Percentiles rank a stretch among this genome's conserved stretches.
These are phyloP conservation scores for Colistium nudipinnis DNA, from an alignment of 2,113 vertebrate species.

Conservation along the genomic window DNA sequence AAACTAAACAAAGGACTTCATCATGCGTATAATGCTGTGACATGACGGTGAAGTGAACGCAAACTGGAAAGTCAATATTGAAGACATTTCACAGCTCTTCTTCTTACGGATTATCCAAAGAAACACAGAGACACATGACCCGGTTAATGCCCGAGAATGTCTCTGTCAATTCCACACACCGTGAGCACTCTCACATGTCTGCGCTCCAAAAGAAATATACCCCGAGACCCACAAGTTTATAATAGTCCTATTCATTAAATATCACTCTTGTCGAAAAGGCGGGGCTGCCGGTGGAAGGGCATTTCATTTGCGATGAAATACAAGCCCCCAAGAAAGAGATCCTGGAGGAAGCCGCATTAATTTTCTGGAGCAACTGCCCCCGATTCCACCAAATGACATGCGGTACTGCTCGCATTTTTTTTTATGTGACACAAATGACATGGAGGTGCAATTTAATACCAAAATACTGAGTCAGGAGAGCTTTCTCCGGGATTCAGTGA, in stretches of 20 bases:
- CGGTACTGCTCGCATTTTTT: constrained; percentile 93
- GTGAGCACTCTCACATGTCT: constrained; percentile 65
- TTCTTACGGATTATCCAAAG: constrained; percentile 24
- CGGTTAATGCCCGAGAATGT: constrained; percentile 4
- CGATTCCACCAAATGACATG: constrained; percentile 93
- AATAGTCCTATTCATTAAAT: constrained; percentile 98
- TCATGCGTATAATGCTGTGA: constrained; percentile 12
- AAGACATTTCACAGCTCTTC: background rate
- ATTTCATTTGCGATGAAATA: constrained; percentile 85
- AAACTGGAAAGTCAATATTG: constrained; percentile 20
- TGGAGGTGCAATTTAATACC: constrained; percentile 91
- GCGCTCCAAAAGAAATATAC: constrained; percentile 88
- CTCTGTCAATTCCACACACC: constrained; percentile 40
- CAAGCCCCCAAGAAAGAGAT: constrained; percentile 95
- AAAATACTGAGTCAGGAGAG: constrained; percentile 84
- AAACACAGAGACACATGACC: constrained; percentile 20
- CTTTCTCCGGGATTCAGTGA: constrained; percentile 61
- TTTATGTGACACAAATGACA: constrained; percentile 96
- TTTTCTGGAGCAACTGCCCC: constrained; percentile 93
- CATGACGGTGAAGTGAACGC: background rate
- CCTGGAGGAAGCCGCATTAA: constrained; percentile 93
- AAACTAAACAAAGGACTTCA: too few species aligned
- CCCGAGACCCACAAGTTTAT: constrained; percentile 91
- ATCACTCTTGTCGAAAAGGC: constrained; percentile 96
- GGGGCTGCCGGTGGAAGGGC: constrained; percentile 53